These are phyloP conservation scores for Arbacia lixula DNA, from an alignment of 53 echinoderm and acorn worm genomes.

Conservation along the genomic window DNA sequence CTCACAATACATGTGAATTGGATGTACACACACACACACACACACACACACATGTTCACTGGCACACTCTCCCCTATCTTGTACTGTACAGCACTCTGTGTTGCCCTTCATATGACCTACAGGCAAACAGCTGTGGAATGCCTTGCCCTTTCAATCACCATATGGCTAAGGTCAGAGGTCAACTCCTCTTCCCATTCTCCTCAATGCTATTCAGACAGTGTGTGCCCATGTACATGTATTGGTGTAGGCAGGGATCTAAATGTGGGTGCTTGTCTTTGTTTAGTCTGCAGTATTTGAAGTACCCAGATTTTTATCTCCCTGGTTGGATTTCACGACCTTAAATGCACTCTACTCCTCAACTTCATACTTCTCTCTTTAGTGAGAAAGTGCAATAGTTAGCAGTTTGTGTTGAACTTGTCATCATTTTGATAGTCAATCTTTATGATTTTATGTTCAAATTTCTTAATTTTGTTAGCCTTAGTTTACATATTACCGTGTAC, in stretches of 20 bases:
- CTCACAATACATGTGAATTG: no score
- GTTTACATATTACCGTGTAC: no score
- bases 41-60: background rate
- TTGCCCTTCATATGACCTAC: slow-evolving; percentile 52
- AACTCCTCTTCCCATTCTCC: background rate
- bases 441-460: no score
- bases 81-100: background rate
- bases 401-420: no score
- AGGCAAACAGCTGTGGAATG: slow-evolving; percentile 50
- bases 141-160: slow-evolving; percentile 20
- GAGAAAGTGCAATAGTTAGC: no score
- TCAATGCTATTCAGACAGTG: background rate
- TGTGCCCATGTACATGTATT: background rate
- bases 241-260: background rate
- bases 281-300: slow-evolving; percentile 15
- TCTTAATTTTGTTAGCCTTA: no score
- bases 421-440: no score
- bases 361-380: no score
- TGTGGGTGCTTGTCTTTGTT: slow-evolving; percentile 25
- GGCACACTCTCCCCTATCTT: background rate
- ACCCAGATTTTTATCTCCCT: background rate
- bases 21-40: no score
- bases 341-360: slow-evolving; percentile 22
- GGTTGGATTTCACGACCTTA: background rate
- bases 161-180: slow-evolving; percentile 16